Conservation (phyloP, 2,888 invertebrate genomes). For the Galerucella pusilla region DNA sequence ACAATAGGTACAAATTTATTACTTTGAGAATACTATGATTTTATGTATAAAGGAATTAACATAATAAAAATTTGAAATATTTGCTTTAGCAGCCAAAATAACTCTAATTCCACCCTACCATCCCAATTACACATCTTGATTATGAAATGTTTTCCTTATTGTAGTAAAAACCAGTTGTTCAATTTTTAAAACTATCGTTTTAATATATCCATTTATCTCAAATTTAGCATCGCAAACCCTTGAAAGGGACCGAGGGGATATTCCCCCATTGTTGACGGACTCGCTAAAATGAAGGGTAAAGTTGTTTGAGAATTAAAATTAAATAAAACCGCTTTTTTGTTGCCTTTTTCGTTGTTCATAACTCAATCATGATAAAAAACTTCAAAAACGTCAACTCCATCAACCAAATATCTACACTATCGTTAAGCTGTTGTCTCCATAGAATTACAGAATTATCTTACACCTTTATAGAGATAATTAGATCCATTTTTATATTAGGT, state of each 20-base stretch:
- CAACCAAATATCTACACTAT: too few relatives aligned
- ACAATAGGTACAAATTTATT: too few relatives aligned
- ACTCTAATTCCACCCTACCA: background rate
- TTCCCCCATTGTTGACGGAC: conserved; percentile 1
- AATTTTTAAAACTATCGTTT: conserved; percentile 1
- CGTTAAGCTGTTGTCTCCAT: too few relatives aligned
- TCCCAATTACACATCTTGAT: background rate
- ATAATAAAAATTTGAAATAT: too few relatives aligned
- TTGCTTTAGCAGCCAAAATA: too few relatives aligned
- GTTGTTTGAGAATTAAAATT: background rate
- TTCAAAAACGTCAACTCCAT: too few relatives aligned
- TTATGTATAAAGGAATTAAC: background rate
- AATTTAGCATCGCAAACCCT: background rate
- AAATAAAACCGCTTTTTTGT: background rate
- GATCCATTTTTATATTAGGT: too few relatives aligned
- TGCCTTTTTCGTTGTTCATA: background rate
- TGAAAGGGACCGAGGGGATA: conserved; percentile 4
- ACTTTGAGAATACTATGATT: background rate
- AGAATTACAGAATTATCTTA: too few relatives aligned
- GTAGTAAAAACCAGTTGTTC: background rate
- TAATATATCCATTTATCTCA: background rate
- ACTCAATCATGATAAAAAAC: background rate
- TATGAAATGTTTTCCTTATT: background rate
- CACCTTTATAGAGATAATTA: too few relatives aligned
- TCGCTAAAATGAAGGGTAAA: conserved; percentile 1